Conservation (phyloP, 2,888 invertebrate species). For the Altica lythri region DNA sequence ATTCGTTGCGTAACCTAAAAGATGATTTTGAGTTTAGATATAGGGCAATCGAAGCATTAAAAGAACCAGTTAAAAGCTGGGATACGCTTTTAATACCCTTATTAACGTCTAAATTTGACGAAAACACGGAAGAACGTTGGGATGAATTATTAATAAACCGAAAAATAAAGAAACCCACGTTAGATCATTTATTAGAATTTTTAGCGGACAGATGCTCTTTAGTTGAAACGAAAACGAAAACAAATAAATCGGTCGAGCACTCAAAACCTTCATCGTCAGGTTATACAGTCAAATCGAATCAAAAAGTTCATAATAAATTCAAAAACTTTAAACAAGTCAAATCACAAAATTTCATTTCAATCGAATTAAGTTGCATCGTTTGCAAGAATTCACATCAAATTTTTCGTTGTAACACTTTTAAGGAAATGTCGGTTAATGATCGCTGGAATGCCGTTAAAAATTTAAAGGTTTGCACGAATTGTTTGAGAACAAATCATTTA, state of each 20-base stretch:
- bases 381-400: neutral
- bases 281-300: neutral
- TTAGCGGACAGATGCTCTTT: neutral
- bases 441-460: neutral
- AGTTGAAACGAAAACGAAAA: slow-evolving; percentile 2
- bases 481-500: neutral
- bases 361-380: neutral
- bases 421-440: neutral
- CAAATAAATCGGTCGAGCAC: neutral
- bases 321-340: neutral
- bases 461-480: neutral
- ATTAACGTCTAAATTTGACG: too few species aligned
- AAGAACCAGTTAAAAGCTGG: slow-evolving; percentile 4
- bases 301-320: neutral
- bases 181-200: slow-evolving; percentile 1
- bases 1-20: too few species aligned
- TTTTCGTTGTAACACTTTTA: neutral
- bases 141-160: too few species aligned
- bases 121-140: too few species aligned
- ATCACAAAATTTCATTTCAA: neutral
- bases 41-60: slow-evolving; percentile 4
- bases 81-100: neutral
- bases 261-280: neutral
- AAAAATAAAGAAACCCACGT: too few species aligned
- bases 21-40: too few species aligned